phyloP scores from a whole-genome alignment of 2,888 invertebrate species.

The Calliopum simillimum region DNA sequence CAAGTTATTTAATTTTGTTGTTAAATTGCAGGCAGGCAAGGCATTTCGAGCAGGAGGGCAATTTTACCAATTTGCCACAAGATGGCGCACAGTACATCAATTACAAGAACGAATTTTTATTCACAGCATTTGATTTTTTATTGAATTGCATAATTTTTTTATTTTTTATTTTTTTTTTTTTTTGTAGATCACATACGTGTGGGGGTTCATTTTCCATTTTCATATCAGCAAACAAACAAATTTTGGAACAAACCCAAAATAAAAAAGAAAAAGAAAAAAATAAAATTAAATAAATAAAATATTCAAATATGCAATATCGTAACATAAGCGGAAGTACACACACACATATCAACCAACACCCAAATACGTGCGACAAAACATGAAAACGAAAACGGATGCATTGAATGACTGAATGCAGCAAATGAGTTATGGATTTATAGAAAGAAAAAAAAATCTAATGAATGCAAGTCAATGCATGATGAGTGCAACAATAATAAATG shows the following conservation, averaged over 20 bases:
- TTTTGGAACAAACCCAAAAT: conserved; percentile 46
- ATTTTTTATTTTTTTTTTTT: neutral
- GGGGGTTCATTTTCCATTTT: conserved; percentile 18
- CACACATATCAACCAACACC: too few species aligned
- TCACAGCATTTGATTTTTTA: neutral
- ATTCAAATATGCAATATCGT: neutral
- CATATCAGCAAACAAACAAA: conserved; percentile 33
- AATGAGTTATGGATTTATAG: too few species aligned
- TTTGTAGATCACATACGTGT: conserved; percentile 25
- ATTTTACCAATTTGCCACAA: neutral
- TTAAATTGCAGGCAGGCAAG: conserved; percentile 28
- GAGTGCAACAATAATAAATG: too few species aligned
- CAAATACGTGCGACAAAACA: too few species aligned
- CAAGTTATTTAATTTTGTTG: conserved; percentile 1
- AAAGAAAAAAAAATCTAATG: too few species aligned
- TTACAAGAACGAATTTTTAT: conserved; percentile 2
- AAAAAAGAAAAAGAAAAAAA: conserved; percentile 42
- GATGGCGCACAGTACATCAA: neutral
- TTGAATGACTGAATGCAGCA: too few species aligned
- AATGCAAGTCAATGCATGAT: too few species aligned
- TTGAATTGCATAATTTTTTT: neutral
- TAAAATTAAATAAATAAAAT: conserved; percentile 45
- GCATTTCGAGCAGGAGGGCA: conserved; percentile 24
- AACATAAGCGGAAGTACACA: too few species aligned
- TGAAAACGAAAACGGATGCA: too few species aligned